These are phyloP conservation scores for Periophthalmus modestus DNA, from an alignment of 2,113 vertebrate species.

Conservation along the genomic window DNA sequence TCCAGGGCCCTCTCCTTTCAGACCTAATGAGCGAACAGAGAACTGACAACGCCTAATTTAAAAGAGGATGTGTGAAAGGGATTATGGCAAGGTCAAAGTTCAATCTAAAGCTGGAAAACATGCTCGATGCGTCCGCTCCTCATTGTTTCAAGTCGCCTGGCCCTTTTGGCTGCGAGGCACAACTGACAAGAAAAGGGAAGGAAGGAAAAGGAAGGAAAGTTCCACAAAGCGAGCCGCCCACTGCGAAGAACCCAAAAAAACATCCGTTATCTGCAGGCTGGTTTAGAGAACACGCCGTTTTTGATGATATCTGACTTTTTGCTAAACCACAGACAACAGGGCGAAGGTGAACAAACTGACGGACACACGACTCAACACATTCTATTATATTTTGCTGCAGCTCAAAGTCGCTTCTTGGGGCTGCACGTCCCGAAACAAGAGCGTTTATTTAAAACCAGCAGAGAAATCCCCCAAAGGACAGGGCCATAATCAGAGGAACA, in stretches of 20 bases:
- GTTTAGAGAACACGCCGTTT: neutral
- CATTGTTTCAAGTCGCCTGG: slow-evolving; percentile 56
- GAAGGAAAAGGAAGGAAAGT: slow-evolving; percentile 16
- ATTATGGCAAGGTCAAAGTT: slow-evolving; percentile 76
- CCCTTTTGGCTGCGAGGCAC: slow-evolving; percentile 42
- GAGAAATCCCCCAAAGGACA: no score
- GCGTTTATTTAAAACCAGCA: no score
- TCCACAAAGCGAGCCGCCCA: slow-evolving; percentile 9
- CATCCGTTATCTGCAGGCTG: slow-evolving; percentile 7
- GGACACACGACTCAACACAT: no score
- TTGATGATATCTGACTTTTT: slow-evolving; percentile 7
- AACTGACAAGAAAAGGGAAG: no score
- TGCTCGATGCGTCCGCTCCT: slow-evolving; percentile 40
- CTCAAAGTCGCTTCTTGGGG: no score
- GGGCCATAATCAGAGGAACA: no score
- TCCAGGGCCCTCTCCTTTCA: neutral
- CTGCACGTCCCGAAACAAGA: no score
- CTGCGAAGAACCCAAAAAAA: slow-evolving; percentile 11
- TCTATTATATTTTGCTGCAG: no score
- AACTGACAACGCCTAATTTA: slow-evolving; percentile 75
- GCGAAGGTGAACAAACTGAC: neutral
- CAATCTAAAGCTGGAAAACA: slow-evolving; percentile 69
- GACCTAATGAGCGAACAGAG: slow-evolving; percentile 51
- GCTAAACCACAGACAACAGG: neutral
- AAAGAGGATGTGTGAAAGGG: slow-evolving; percentile 71